These are phyloP conservation scores for Battus philenor DNA, from an alignment of 1,140 invertebrate genomes.

Conservation along the genomic window DNA sequence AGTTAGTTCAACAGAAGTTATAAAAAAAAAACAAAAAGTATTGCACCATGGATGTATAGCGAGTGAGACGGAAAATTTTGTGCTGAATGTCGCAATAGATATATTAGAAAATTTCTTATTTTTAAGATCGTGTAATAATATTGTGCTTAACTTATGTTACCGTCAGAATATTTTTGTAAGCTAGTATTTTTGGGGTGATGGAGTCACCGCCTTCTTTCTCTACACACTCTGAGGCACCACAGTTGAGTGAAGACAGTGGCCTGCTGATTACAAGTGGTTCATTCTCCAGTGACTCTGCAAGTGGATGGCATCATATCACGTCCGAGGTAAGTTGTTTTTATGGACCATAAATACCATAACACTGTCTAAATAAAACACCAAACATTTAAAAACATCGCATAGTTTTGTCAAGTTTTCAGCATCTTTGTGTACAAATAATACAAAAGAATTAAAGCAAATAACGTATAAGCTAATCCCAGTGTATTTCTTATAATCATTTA, in stretches of 20 bases:
- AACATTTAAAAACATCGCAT: no score
- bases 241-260: slow-evolving; percentile 79
- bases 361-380: slow-evolving; percentile 16
- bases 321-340: slow-evolving; percentile 73
- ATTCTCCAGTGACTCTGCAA: slow-evolving; percentile 78
- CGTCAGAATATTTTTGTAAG: slow-evolving; percentile 35
- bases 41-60: slow-evolving; percentile 9
- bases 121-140: slow-evolving; percentile 38
- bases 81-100: slow-evolving; percentile 39
- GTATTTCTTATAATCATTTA: no score
- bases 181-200: slow-evolving; percentile 58
- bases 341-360: slow-evolving; percentile 8
- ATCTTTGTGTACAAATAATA: no score
- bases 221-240: slow-evolving; percentile 77
- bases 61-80: slow-evolving; percentile 34
- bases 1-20: background rate
- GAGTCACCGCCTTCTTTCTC: slow-evolving; percentile 79
- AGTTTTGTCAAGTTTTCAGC: no score
- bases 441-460: slow-evolving; percentile 3
- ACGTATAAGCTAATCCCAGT: slow-evolving; percentile 2
- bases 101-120: slow-evolving; percentile 42
- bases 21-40: slow-evolving; percentile 10
- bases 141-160: slow-evolving; percentile 43
- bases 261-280: slow-evolving; percentile 79
- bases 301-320: slow-evolving; percentile 75